These are phyloP conservation scores for Anoplolepis gracilipes DNA, from an alignment of 1,140 invertebrate species.

Conservation along the genomic window DNA sequence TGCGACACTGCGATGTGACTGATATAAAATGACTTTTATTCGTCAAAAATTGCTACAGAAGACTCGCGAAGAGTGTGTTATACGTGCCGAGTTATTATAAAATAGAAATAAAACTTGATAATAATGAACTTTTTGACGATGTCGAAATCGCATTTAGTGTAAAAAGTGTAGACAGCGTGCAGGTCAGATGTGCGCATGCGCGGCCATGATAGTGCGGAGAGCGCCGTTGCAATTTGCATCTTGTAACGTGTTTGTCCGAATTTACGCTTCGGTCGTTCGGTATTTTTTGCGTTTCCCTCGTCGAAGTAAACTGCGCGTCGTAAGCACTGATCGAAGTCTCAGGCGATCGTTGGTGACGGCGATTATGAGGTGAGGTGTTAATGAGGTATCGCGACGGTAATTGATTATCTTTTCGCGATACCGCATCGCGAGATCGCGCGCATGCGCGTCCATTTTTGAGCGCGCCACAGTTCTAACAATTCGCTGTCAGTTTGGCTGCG, in stretches of 20 bases:
- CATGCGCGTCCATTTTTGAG: neutral
- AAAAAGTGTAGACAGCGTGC: neutral
- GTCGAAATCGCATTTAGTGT: too few species aligned
- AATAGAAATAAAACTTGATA: too few species aligned
- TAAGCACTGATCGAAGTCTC: neutral
- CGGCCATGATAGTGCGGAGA: neutral
- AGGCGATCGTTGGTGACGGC: neutral
- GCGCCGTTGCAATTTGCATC: neutral
- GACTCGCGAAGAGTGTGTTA: too few species aligned
- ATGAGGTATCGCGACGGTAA: neutral
- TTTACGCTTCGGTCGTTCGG: neutral
- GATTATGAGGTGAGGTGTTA: neutral
- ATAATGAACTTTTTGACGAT: too few species aligned
- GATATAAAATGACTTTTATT: too few species aligned
- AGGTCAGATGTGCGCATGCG: neutral
- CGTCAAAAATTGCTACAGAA: too few species aligned
- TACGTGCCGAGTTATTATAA: too few species aligned
- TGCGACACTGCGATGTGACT: too few species aligned
- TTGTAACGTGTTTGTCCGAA: neutral
- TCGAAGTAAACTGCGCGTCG: neutral
- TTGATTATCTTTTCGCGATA: neutral
- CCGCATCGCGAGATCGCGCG: neutral
- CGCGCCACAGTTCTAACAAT: neutral
- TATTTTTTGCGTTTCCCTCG: neutral
- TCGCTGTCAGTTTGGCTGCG: neutral